A percentile compares a stretch with the other conserved stretches of the same genome.
phyloP scores from a whole-genome alignment of 2,113 vertebrate genomes.

The Mus musculus region DNA sequence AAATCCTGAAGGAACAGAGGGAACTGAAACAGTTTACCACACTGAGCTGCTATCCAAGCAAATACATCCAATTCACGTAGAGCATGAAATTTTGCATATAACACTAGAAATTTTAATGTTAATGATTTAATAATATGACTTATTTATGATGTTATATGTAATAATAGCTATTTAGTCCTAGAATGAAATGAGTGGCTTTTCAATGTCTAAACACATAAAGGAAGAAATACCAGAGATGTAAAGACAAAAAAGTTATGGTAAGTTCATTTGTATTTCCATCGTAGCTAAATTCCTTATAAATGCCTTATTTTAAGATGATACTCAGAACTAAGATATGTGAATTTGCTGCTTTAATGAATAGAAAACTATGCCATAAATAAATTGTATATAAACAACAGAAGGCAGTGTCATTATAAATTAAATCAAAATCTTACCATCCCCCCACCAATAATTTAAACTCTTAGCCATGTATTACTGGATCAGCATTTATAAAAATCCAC shows the following conservation, averaged over 20 bases:
- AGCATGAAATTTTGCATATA: not conserved
- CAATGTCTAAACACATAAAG: not conserved
- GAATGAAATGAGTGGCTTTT: not conserved
- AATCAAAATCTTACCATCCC: conserved; percentile 47
- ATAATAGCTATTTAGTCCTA: not conserved
- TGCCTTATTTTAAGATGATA: not conserved
- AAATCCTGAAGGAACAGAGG: not conserved
- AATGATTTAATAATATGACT: not conserved
- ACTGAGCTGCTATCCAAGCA: fast-evolving
- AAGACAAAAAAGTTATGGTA: not conserved
- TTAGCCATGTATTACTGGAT: conserved; percentile 68
- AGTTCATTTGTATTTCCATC: conserved; percentile 19
- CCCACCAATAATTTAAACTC: conserved; percentile 55
- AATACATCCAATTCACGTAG: not conserved
- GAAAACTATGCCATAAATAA: conserved; percentile 24
- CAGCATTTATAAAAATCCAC: conserved; percentile 73
- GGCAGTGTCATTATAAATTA: not conserved
- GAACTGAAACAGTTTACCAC: not conserved
- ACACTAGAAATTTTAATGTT: not conserved
- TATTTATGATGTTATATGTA: conserved; percentile 34
- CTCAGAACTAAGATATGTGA: not conserved
- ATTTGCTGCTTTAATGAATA: not conserved
- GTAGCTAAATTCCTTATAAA: conserved; percentile 38
- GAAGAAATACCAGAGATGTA: not conserved
- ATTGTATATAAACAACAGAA: conserved; percentile 26